These are phyloP conservation scores for Drosophila aff. DNA, from an alignment of 1,140 invertebrate species.

Conservation along the genomic window DNA sequence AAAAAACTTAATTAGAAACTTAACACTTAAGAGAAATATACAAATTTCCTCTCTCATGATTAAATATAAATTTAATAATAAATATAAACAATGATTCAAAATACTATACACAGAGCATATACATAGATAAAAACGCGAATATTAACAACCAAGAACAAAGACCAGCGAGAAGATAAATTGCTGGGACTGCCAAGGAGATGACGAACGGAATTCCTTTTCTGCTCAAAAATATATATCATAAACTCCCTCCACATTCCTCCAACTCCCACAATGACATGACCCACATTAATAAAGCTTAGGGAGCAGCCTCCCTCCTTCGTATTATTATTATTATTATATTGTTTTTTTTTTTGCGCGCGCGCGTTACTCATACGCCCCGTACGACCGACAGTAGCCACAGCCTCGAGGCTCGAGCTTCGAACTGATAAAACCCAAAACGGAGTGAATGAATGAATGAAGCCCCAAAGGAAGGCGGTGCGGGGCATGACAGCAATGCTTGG, in stretches of 20 bases:
- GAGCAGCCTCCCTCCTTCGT: neutral
- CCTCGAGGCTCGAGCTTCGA: conserved; percentile 32
- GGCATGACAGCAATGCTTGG: conserved; percentile 34
- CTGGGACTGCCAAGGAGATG: conserved; percentile 2
- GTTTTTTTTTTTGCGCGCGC: neutral
- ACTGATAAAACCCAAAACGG: conserved; percentile 21
- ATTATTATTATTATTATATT: conserved; percentile 2
- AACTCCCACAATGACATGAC: conserved; percentile 41
- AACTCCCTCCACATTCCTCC: neutral
- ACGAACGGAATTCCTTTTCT: conserved; percentile 10
- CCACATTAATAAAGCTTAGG: conserved; percentile 50
- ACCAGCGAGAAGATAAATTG: conserved; percentile 9
- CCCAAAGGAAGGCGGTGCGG: conserved; percentile 2
- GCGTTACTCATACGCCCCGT: conserved; percentile 64
- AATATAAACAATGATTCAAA: neutral
- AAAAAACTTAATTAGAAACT: too few relatives aligned
- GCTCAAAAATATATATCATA: conserved; percentile 26
- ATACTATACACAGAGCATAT: neutral
- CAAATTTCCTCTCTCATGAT: neutral
- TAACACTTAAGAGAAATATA: neutral
- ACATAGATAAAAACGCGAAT: neutral
- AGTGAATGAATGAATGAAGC: conserved; percentile 27
- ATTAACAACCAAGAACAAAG: neutral
- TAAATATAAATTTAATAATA: neutral
- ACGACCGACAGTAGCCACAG: conserved; percentile 58